These are phyloP conservation scores for Aelia acuminata DNA, from an alignment of 2,888 invertebrate species.

Conservation along the genomic window DNA sequence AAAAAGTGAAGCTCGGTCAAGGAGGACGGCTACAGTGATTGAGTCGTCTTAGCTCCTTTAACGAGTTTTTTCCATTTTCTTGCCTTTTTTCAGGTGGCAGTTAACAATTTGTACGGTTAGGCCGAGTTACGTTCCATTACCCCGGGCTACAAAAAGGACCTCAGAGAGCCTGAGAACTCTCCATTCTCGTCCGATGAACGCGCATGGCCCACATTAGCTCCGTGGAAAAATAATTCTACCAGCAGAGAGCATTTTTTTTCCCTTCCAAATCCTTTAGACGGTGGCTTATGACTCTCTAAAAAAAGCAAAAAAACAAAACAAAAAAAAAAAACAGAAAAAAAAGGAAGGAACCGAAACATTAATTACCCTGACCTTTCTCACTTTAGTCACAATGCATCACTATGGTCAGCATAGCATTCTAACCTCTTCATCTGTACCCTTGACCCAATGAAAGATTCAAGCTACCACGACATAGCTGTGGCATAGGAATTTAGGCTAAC, in stretches of 20 bases:
- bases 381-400: too few species aligned
- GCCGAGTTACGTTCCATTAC: constrained; percentile 64
- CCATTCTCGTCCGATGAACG: constrained; percentile 19
- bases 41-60: constrained; percentile 57
- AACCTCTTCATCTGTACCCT: background rate
- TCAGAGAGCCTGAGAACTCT: constrained; percentile 15
- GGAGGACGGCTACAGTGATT: constrained; percentile 52
- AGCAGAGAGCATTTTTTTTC: background rate
- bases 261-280: background rate
- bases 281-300: background rate
- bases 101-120: constrained; percentile 65
- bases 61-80: constrained; percentile 55
- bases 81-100: constrained; percentile 57
- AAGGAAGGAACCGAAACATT: background rate
- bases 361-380: background rate
- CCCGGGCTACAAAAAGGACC: constrained; percentile 31
- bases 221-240: background rate
- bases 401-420: background rate
- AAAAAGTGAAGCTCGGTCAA: constrained; percentile 51
- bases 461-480: background rate
- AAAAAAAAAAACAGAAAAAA: too few species aligned
- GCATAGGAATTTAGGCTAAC: too few species aligned
- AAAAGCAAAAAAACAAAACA: too few species aligned
- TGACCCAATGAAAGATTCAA: background rate
- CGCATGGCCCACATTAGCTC: constrained; percentile 6